phyloP scores from a whole-genome alignment of 2,113 vertebrate genomes.

The Dinomys branickii region DNA sequence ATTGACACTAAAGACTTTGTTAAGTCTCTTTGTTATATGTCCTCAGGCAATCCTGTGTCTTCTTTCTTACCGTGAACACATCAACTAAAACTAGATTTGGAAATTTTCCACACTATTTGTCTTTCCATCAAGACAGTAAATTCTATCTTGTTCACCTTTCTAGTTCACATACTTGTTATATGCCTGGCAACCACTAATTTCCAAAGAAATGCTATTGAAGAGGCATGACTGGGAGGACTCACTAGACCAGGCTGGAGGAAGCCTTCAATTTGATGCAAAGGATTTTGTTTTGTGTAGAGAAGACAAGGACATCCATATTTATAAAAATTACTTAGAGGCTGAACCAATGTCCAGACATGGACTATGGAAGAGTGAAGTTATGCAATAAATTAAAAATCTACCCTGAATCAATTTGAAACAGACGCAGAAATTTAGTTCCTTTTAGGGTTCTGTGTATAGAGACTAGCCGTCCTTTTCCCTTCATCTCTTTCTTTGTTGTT shows the following conservation, averaged over 20 bases:
- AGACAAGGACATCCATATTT: background rate
- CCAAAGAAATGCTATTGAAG: background rate
- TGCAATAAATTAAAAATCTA: background rate
- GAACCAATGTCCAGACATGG: background rate
- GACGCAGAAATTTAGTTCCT: background rate
- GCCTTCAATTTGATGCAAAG: background rate
- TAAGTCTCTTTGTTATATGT: background rate
- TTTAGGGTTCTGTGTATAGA: background rate
- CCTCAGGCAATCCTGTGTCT: background rate
- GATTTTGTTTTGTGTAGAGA: slow-evolving; percentile 38
- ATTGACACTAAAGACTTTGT: background rate
- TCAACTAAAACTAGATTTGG: background rate
- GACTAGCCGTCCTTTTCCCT: background rate
- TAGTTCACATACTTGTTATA: background rate
- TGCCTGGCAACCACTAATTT: background rate
- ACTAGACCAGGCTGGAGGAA: background rate
- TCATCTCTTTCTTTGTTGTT: background rate
- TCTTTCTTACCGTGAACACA: background rate
- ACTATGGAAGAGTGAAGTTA: background rate
- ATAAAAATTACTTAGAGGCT: background rate
- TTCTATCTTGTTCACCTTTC: background rate
- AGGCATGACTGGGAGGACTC: background rate
- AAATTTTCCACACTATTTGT: background rate
- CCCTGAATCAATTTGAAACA: background rate
- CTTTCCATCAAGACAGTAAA: background rate